Percentiles rank a stretch among this genome's conserved stretches.
Conservation (phyloP, 2,888 invertebrate species). For the Eupelmus urozonus region DNA sequence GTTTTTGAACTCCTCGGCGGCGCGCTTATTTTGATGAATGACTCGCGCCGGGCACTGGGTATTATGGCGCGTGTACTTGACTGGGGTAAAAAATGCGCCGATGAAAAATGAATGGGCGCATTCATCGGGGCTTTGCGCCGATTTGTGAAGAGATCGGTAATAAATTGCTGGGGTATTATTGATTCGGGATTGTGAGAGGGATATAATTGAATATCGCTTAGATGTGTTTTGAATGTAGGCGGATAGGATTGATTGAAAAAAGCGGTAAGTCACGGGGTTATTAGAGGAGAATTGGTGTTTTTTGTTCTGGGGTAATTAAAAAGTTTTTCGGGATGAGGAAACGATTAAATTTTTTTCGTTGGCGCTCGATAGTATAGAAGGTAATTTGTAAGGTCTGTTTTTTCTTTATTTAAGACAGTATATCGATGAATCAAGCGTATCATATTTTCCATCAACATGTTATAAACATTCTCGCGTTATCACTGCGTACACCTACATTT, state of each 20-base stretch:
- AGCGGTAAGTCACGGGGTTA: neutral
- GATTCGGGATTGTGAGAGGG: neutral
- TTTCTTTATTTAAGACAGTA: no score
- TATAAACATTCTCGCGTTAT: no score
- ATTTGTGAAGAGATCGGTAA: conserved; percentile 6
- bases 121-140: conserved; percentile 17
- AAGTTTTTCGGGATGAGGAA: no score
- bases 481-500: no score
- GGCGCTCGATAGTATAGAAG: no score
- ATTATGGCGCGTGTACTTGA: conserved; percentile 6
- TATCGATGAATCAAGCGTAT: no score
- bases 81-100: conserved; percentile 15
- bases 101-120: conserved; percentile 32
- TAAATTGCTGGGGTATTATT: conserved; percentile 20
- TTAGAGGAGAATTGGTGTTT: conserved; percentile 6
- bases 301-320: no score
- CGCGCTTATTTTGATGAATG: conserved; percentile 49
- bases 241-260: neutral
- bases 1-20: conserved; percentile 1
- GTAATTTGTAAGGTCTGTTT: no score
- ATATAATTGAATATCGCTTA: neutral
- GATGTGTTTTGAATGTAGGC: neutral
- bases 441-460: no score
- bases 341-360: no score
- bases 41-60: conserved; percentile 3